Evolutionary conservation across 2,797 vertebrate species (phyloP).

Genomic region (Pelodytes ibericus): DNA sequence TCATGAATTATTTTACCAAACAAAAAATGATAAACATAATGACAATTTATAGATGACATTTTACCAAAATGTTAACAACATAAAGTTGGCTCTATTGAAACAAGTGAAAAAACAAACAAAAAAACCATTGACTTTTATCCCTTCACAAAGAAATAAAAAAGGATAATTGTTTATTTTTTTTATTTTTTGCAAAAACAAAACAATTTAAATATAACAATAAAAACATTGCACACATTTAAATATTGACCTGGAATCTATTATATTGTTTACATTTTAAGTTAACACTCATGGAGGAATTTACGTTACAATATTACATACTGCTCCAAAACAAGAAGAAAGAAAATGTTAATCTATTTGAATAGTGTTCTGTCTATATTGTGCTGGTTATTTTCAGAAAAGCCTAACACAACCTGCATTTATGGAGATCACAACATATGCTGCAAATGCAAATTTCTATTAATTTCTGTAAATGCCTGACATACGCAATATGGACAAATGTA

Average conservation of each 20-base stretch:
- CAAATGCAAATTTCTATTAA: too few relatives aligned
- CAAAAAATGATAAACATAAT: too few relatives aligned
- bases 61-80: neutral
- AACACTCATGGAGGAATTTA: neutral
- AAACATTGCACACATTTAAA: conserved; percentile 60
- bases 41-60: neutral
- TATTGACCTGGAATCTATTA: conserved; percentile 57
- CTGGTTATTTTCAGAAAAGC: neutral
- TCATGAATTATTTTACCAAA: neutral
- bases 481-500: too few relatives aligned
- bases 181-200: neutral
- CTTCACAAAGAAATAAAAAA: neutral
- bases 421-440: neutral
- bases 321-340: neutral
- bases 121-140: neutral
- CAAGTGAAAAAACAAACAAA: neutral
- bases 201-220: conserved; percentile 51
- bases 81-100: neutral
- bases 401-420: neutral
- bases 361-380: neutral
- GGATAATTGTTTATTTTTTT: neutral
- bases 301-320: neutral
- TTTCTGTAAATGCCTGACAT: too few relatives aligned
- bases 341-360: neutral
- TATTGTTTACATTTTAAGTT: neutral